Conservation (phyloP, 2,113 vertebrate genomes). For the Pimephales promelas region DNA sequence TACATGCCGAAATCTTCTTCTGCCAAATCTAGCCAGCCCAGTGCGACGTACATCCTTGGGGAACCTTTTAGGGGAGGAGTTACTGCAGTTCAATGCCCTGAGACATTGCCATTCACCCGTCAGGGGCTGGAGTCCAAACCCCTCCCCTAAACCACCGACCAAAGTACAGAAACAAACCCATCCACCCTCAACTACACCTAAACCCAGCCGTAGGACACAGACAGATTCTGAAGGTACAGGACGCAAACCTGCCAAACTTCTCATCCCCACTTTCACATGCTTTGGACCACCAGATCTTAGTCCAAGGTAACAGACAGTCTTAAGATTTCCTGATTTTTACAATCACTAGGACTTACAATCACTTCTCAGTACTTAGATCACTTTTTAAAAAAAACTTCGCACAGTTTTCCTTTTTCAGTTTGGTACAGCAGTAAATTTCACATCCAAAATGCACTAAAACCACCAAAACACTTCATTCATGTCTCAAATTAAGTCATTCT, state of each 20-base stretch:
- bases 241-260: constrained; percentile 82
- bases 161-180: constrained; percentile 63
- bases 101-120: constrained; percentile 81
- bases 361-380: too few relatives aligned
- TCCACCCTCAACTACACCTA: not conserved
- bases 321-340: not conserved
- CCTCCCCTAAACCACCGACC: constrained; percentile 68
- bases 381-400: too few relatives aligned
- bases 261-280: constrained; percentile 83
- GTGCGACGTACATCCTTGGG: constrained; percentile 81
- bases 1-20: constrained; percentile 79
- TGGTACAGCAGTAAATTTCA: too few relatives aligned
- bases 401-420: too few relatives aligned
- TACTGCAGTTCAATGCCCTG: constrained; percentile 83
- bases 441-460: too few relatives aligned
- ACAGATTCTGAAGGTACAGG: constrained; percentile 37
- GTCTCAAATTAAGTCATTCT: too few relatives aligned
- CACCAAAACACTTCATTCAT: too few relatives aligned
- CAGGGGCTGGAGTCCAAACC: constrained; percentile 71
- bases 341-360: not conserved
- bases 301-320: constrained; percentile 78
- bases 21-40: constrained; percentile 83
- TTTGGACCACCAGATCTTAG: constrained; percentile 85
- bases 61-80: constrained; percentile 87
- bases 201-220: constrained; percentile 32